phyloP scores from a whole-genome alignment of 2,113 vertebrate genomes.

The Camarhynchus parvulus region DNA sequence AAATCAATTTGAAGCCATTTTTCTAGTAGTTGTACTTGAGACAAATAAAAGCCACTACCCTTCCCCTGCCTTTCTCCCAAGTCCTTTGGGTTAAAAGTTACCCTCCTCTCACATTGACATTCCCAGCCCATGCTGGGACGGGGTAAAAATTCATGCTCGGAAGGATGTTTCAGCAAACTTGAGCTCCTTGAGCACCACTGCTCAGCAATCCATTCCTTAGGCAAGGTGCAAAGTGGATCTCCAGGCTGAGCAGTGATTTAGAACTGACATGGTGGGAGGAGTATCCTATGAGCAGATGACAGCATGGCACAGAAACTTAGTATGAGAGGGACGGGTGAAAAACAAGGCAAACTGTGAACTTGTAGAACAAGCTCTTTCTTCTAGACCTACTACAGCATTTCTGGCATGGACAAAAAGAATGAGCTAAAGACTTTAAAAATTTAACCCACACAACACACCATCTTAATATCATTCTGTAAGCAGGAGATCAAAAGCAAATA shows the following conservation, averaged over 20 bases:
- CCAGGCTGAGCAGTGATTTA: slow-evolving; percentile 13
- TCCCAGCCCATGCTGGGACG: neutral
- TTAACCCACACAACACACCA: neutral
- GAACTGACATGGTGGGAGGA: neutral
- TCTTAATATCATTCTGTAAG: neutral
- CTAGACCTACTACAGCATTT: neutral
- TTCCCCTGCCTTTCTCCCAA: neutral
- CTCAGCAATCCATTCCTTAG: neutral
- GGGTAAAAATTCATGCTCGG: neutral
- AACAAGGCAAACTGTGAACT: slow-evolving; percentile 25
- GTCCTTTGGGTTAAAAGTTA: neutral
- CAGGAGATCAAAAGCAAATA: slow-evolving; percentile 11
- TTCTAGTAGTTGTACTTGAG: neutral
- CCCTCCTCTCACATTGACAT: neutral
- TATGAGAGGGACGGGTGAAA: slow-evolving; percentile 1
- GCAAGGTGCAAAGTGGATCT: slow-evolving; percentile 1
- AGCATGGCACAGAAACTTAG: neutral
- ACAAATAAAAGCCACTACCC: neutral
- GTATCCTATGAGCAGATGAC: neutral
- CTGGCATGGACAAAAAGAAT: neutral
- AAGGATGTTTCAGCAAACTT: neutral
- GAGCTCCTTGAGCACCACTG: neutral
- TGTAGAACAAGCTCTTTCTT: slow-evolving; percentile 10
- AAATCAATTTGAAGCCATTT: neutral
- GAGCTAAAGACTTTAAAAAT: neutral